Base-by-base conservation (phyloP, 1,140 invertebrate species). In the Zaprionus inermis region DNA sequence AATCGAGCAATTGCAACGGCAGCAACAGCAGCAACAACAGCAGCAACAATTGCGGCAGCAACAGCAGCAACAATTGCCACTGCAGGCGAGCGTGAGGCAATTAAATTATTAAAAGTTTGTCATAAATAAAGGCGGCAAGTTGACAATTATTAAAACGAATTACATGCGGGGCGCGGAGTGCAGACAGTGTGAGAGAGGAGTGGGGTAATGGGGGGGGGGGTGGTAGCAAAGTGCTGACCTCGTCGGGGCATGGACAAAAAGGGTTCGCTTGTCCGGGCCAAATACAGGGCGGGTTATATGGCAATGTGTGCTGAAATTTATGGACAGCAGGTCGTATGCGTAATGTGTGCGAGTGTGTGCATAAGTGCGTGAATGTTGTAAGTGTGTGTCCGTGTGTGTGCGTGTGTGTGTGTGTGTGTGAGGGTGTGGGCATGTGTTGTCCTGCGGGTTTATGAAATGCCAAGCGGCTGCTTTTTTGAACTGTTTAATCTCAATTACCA, bases 401-500 rank as follows among this genome's bases (percentile, higher is more conserved):
- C 18, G 24, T 51, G 28, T 49, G 22, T 44, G 46, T 7, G 12
- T 44, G 38, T 4, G 14, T 44, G 14, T 18, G 22, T 3, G 22
- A 54, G 20, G 44, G 34, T 44, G 56, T 38, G 18, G 34, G 55
- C 22, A 41, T 38, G 52, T 44, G 63, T 30, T 57, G 69, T 57
- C 59, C 59, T 64, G 67, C 72, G 72, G 72, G 67, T 64, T 75
- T 71, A 71, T 71, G 66, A 86, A 86, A 86, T 83, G 69, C 72
- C 82, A 77, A 83, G 76, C 83, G 83, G 66, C 76, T 86, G 83
- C 78, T 86, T 86, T 79, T 88, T 86, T 79, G 67, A 83, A 86
- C 76, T 86, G 83, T 88, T 86, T 88, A 86, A 88, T 86, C 84
- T 86, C 84, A 86, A 86, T 86, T 86, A 86, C 83, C 79, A 86